Evolutionary conservation across 2,888 invertebrate species (phyloP).

Genomic region (Leptodirus hochenwartii): DNA sequence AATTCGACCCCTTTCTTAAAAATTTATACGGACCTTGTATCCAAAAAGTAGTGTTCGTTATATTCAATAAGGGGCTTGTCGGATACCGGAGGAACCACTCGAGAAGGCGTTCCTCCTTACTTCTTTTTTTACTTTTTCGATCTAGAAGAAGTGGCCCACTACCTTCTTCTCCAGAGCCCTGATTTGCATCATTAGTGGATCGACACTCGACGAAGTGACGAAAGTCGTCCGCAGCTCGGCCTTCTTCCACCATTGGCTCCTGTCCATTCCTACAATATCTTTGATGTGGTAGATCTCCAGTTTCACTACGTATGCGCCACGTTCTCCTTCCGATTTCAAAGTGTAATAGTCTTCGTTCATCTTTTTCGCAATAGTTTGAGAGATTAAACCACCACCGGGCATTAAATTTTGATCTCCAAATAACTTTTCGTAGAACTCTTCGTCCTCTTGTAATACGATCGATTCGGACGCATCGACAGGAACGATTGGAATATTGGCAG

Average conservation of each 20-base stretch:
- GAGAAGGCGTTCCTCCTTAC: constrained; percentile 4
- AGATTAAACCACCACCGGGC: constrained; percentile 2
- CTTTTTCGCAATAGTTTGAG: constrained; percentile 5
- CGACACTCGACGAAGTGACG: constrained; percentile 5
- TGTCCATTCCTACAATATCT: constrained; percentile 2
- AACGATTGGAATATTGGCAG: constrained; percentile 1
- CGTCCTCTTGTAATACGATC: background rate
- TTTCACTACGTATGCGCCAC: constrained; percentile 3
- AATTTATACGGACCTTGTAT: too few species aligned
- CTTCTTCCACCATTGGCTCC: constrained; percentile 4
- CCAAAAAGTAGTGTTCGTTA: background rate
- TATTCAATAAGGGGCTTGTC: too few species aligned
- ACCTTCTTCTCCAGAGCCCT: constrained; percentile 1
- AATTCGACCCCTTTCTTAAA: too few species aligned
- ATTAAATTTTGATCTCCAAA: background rate
- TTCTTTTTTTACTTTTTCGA: constrained; percentile 6
- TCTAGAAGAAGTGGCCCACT: constrained; percentile 5
- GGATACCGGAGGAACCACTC: background rate
- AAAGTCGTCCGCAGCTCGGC: constrained; percentile 7
- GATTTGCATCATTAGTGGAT: constrained; percentile 5
- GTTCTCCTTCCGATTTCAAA: constrained; percentile 4
- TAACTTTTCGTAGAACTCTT: constrained; percentile 1
- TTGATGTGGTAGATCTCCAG: constrained; percentile 1
- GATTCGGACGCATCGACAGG: constrained; percentile 1
- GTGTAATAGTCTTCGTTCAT: constrained; percentile 3